Base-by-base conservation (phyloP, 2,888 invertebrate genomes). In the Bhutanitis thaidina region DNA sequence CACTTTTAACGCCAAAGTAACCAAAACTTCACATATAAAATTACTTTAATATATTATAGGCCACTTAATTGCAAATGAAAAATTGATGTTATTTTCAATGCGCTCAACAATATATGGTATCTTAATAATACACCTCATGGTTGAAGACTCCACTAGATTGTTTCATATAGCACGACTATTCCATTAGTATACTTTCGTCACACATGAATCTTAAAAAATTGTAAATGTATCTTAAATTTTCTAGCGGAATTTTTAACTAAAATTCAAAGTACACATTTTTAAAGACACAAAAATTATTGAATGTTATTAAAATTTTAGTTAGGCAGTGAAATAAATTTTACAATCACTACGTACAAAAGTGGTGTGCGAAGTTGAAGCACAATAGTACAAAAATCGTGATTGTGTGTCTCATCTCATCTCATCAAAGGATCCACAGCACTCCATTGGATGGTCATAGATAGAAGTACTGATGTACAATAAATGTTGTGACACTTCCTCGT, bases 361-460 rank as follows among this genome's bases (percentile, higher is more conserved):
- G 20, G 20, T 45, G 51, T 52, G 52, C 27, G 34, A 35, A 35
- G 12, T 39, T 10, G 16, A 36, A 36, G 45, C 52, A 52, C 51
- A 46, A 46, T 52, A 52, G 52, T 52, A 52, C 52, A 52, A 52
- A 52, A 35, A 14, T 32, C 14, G 34, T 25, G 47, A 38, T 32
- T 15, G 8, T 16, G 7, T 46, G n/a, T n/a, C n/a, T n/a, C n/a
- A n/a, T n/a, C 38, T 15, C 15, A 25, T 13, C 1, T 25, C 5
- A 27, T 30, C 4, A 37, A 8, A 9, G 25, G 13, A 10, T 12
- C 43, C 12, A 13, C 25, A 27, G 16, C 7, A 20, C 32, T 15
- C 9, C 7, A 1, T 3, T 29, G 4, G 14, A 14, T 38, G 30
- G 30, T 16, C 37, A 9, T 16, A 30, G 37, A 16, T 45, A 45